Conservation (phyloP, 1,140 invertebrate genomes). For the Pentalonia nigronervosa region DNA sequence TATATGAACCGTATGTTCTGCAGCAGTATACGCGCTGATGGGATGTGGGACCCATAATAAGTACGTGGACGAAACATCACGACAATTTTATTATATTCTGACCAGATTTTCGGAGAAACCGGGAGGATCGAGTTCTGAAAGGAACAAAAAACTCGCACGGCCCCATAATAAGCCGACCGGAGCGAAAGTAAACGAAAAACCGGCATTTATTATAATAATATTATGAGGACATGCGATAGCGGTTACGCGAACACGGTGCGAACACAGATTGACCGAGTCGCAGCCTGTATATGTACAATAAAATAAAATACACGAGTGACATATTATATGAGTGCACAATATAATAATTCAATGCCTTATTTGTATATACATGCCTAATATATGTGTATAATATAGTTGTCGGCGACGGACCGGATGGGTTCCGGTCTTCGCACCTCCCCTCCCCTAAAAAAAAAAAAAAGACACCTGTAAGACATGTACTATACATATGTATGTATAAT, state of each 20-base stretch:
- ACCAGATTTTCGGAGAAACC: conserved; percentile 1
- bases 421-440: background rate
- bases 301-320: background rate
- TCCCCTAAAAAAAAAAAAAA: background rate
- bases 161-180: background rate
- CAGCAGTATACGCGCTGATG: background rate
- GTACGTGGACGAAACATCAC: no score
- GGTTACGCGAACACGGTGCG: background rate
- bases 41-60: background rate
- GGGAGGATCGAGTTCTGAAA: background rate
- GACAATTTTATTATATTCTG: background rate
- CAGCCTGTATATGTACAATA: no score
- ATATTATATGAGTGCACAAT: background rate
- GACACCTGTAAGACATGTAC: background rate
- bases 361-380: no score
- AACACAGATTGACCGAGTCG: background rate
- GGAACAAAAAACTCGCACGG: background rate
- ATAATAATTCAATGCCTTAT: background rate
- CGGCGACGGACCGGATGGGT: conserved; percentile 19
- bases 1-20: background rate
- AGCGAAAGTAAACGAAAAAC: background rate
- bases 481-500: background rate
- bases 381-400: background rate
- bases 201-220: background rate
- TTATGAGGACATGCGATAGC: background rate